Evolutionary conservation across 92 coral and sea anemone genomes (phyloP).

Genomic region (Epizoanthus rinbou): DNA sequence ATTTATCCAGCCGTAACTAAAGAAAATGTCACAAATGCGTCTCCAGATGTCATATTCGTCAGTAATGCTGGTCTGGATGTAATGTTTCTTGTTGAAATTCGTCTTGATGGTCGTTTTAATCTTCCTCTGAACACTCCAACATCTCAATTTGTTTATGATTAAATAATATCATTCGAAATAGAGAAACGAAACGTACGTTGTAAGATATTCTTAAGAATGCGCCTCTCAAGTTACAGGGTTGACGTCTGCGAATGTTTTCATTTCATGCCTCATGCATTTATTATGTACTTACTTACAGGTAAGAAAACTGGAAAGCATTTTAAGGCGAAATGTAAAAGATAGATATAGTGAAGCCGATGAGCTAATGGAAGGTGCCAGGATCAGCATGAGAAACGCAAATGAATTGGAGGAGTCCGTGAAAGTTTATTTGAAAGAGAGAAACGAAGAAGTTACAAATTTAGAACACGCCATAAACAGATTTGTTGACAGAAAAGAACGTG

Average conservation of each 20-base stretch:
- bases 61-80: too few relatives aligned
- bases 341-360: conserved; percentile 22
- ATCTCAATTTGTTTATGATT: too few relatives aligned
- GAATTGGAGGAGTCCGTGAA: conserved; percentile 4
- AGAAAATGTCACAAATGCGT: too few relatives aligned
- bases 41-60: too few relatives aligned
- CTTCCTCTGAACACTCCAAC: too few relatives aligned
- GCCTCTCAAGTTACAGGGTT: too few relatives aligned
- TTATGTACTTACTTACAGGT: background rate
- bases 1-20: too few relatives aligned
- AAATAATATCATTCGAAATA: too few relatives aligned
- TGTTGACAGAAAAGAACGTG: background rate
- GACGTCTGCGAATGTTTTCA: background rate
- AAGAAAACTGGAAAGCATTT: background rate
- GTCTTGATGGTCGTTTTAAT: too few relatives aligned
- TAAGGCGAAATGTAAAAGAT: conserved; percentile 2
- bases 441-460: background rate
- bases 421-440: background rate
- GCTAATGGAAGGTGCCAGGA: conserved; percentile 4
- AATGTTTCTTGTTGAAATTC: too few relatives aligned
- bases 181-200: too few relatives aligned
- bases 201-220: too few relatives aligned
- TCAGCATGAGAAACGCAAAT: conserved; percentile 12
- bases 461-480: conserved; percentile 21
- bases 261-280: background rate